Percentiles rank a stretch among this genome's conserved stretches.
phyloP scores from a whole-genome alignment of 2,888 invertebrate genomes.

The Sipha maydis region DNA sequence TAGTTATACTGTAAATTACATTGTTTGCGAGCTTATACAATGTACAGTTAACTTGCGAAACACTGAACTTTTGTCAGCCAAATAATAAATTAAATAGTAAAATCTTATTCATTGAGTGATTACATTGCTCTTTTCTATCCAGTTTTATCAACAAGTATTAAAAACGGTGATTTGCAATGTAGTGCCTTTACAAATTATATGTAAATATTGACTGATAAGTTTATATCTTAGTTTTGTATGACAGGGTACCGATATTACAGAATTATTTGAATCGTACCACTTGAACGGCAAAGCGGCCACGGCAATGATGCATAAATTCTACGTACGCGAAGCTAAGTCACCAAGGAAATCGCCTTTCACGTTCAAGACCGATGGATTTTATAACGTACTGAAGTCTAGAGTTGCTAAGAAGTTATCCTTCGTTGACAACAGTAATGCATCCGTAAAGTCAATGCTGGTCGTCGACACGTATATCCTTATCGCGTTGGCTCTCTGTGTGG shows the following conservation, averaged over 20 bases:
- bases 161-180: too few relatives aligned
- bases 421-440: neutral
- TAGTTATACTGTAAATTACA: too few relatives aligned
- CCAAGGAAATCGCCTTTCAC: conserved; percentile 79
- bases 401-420: conserved; percentile 41
- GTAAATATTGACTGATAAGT: too few relatives aligned
- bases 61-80: too few relatives aligned
- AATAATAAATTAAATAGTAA: too few relatives aligned
- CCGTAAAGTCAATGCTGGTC: conserved; percentile 57
- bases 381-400: conserved; percentile 73
- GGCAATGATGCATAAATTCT: conserved; percentile 75
- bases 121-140: too few relatives aligned
- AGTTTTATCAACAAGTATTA: too few relatives aligned
- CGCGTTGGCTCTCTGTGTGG: conserved; percentile 67
- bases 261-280: conserved; percentile 82
- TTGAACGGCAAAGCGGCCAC: conserved; percentile 72
- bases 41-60: too few relatives aligned
- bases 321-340: conserved; percentile 73
- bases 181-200: too few relatives aligned
- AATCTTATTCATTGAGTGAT: too few relatives aligned
- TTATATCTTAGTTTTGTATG: conserved; percentile 65
- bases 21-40: too few relatives aligned
- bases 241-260: conserved; percentile 83
- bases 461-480: conserved; percentile 68
- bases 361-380: conserved; percentile 80